phyloP scores from a whole-genome alignment of 2,888 invertebrate genomes.

The Willowsia nigromaculata region DNA sequence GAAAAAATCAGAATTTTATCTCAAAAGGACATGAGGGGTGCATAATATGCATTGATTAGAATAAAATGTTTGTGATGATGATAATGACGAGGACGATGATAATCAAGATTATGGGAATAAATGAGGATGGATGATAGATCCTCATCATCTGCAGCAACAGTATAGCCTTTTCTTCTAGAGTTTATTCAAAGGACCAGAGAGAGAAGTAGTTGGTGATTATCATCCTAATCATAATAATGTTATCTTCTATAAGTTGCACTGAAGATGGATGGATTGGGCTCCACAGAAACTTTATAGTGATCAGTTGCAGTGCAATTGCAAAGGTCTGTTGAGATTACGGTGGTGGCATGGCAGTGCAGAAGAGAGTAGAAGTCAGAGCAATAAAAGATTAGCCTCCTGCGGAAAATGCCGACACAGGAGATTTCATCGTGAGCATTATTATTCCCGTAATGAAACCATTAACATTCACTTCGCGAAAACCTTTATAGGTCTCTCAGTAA shows the following conservation, averaged over 20 bases:
- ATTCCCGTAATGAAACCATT: constrained; percentile 68
- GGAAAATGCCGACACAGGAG: constrained; percentile 68
- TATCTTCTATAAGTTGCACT: background rate
- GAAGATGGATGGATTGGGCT: constrained; percentile 2
- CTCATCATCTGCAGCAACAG: background rate
- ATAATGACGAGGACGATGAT: constrained; percentile 26
- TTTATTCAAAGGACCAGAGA: too few relatives aligned
- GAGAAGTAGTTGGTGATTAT: background rate
- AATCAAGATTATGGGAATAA: constrained; percentile 53
- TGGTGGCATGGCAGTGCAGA: background rate
- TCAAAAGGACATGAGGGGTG: background rate
- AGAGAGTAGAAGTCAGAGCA: constrained; percentile 22
- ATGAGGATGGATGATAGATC: constrained; percentile 22
- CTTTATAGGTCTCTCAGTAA: constrained; percentile 66
- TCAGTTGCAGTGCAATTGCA: background rate
- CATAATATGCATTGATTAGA: constrained; percentile 8
- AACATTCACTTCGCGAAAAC: constrained; percentile 68
- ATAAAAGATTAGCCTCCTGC: constrained; percentile 67
- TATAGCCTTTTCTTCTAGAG: background rate
- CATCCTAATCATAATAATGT: background rate
- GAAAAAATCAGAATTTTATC: constrained; percentile 17
- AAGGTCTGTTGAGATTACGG: background rate
- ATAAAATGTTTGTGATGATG: background rate
- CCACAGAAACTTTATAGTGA: background rate
- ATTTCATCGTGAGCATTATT: constrained; percentile 69